These are phyloP conservation scores for Choreutis nemorana DNA, from an alignment of 2,888 invertebrate species.

Conservation along the genomic window DNA sequence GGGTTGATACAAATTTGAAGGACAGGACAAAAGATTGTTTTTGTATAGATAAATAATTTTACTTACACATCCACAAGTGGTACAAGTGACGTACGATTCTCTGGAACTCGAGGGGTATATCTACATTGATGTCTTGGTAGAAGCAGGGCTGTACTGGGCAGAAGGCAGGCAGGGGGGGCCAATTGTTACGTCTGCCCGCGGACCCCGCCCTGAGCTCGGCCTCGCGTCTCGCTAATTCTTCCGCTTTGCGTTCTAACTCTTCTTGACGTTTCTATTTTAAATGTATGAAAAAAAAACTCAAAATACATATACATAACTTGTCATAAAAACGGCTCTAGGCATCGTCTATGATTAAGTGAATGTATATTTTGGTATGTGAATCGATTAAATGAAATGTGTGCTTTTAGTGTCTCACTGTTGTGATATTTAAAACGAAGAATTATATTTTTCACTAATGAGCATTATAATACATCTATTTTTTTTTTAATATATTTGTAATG, in stretches of 20 bases:
- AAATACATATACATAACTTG: no score
- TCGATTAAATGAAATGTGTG: no score
- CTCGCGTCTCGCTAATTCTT: conserved; percentile 86
- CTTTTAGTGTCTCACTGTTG: neutral
- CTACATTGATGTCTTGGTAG: conserved; percentile 98
- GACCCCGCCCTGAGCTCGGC: conserved; percentile 78
- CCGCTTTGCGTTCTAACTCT: conserved; percentile 91
- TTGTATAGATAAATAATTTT: conserved; percentile 8
- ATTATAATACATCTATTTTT: no score
- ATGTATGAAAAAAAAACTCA: no score
- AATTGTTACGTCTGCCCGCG: conserved; percentile 88
- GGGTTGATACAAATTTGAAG: neutral
- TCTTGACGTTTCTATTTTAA: conserved; percentile 88
- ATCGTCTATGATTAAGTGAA: no score
- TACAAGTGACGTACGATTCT: conserved; percentile 94
- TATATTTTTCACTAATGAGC: no score
- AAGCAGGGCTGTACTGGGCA: conserved; percentile 98
- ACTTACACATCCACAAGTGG: conserved; percentile 97
- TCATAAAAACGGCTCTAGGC: no score
- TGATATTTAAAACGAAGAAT: neutral
- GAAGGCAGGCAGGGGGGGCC: conserved; percentile 95
- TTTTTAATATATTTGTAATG: no score
- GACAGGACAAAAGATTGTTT: conserved; percentile 2
- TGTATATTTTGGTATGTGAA: no score
- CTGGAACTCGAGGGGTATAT: conserved; percentile 98